These are phyloP conservation scores for Urocynchramus pylzowi DNA, from an alignment of 2,113 vertebrate species.

Conservation along the genomic window DNA sequence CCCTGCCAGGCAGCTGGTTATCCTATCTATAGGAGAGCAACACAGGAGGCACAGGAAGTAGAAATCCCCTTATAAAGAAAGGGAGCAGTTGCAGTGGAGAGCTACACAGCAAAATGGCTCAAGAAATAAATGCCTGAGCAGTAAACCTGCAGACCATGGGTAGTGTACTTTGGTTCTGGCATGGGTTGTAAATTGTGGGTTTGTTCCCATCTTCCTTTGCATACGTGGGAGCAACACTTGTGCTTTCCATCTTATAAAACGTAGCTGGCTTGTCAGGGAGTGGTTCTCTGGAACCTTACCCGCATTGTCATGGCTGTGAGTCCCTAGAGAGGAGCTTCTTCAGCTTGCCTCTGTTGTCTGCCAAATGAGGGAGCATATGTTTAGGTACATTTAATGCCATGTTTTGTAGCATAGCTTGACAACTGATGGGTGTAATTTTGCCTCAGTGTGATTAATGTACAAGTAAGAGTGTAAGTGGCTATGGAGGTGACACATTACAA, in stretches of 20 bases:
- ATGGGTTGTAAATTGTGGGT: not conserved
- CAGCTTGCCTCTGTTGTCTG: not conserved
- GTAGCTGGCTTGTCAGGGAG: not conserved
- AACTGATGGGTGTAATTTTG: not conserved
- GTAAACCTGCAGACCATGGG: not conserved
- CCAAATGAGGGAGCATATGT: fast-evolving
- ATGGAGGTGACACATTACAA: not conserved
- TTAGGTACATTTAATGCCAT: not conserved
- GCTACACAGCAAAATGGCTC: not conserved
- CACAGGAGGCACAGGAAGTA: not conserved
- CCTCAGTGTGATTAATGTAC: not conserved
- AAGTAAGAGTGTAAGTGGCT: not conserved
- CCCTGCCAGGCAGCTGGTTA: not conserved
- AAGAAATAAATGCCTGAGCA: not conserved
- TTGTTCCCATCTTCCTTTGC: not conserved
- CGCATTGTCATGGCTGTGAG: not conserved
- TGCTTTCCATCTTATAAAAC: fast-evolving
- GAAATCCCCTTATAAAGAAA: not conserved
- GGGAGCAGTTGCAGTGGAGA: not conserved
- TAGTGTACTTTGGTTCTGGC: not conserved
- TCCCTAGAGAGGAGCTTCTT: not conserved
- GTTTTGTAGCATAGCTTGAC: not conserved
- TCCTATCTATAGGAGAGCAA: not conserved
- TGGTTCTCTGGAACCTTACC: not conserved
- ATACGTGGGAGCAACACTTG: not conserved